A percentile compares a stretch with the other conserved stretches of the same genome.
phyloP scores from a whole-genome alignment of 2,797 vertebrate species.

The Smutsia gigantea region DNA sequence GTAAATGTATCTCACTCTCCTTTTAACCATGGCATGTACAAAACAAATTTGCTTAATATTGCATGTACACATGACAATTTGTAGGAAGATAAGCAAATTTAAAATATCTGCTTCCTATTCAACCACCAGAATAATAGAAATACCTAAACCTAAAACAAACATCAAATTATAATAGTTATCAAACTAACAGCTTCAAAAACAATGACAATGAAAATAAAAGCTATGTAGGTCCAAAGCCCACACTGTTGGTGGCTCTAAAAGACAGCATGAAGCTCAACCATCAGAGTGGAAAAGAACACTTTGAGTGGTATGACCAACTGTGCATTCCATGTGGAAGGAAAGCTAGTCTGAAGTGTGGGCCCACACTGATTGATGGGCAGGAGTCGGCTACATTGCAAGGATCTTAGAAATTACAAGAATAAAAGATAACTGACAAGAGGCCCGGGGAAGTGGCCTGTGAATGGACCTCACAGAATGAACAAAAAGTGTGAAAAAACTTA shows the following conservation, averaged over 20 bases:
- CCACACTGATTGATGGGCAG: neutral
- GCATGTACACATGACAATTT: neutral
- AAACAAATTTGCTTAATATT: slow-evolving; percentile 21
- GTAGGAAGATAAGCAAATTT: neutral
- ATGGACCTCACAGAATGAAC: neutral
- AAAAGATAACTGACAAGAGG: neutral
- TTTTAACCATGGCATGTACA: neutral
- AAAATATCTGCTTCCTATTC: neutral
- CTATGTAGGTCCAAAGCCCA: neutral
- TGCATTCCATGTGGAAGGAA: neutral
- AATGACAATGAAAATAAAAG: slow-evolving; percentile 10
- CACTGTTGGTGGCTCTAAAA: neutral
- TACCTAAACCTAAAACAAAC: neutral
- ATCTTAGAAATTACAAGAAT: neutral
- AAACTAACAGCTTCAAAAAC: neutral
- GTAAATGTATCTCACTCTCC: neutral
- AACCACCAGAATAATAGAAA: neutral
- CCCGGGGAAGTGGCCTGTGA: neutral
- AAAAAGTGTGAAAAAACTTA: neutral
- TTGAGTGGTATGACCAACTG: neutral
- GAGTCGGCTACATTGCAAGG: neutral
- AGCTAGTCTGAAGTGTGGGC: neutral
- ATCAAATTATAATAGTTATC: neutral
- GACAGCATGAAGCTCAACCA: neutral
- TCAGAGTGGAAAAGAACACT: neutral